Evolutionary conservation across 1,140 invertebrate genomes (phyloP), one percentile per base, ranked within the genome.

Genomic region (Calliopsis andreniformis): DNA sequence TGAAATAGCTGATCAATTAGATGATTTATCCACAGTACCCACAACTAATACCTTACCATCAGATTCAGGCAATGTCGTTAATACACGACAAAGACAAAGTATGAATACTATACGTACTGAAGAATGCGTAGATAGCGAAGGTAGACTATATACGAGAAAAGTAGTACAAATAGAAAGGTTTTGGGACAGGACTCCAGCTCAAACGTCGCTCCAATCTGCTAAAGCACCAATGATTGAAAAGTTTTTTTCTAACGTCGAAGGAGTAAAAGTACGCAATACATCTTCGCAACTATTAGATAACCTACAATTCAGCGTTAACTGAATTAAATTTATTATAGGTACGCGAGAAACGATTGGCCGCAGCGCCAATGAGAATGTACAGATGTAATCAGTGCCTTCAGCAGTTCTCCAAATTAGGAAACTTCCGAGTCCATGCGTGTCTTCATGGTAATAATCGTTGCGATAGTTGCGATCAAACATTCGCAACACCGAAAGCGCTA

Each of bases 101-200:
- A 91, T 92, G 89, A 92, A 93, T 20, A 93, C 91, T 7, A 64
- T 93, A 20, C 85, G 89, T 35, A 91, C 92, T 20, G 91, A 93
- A 79, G 90, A 93, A 59, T 92, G 92, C 39, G 85, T 92, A 4
- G 93, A 93, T 58, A 92, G 90, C 23, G 91, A 93, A 64, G 93
- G 93, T 20, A 88, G 91, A 76, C 59, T 90, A 4, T 93, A 93
- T 70, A 93, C 92, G 0, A 86, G 92, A 78, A 93, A 93, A 82
- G 89, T 94, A 5, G 93, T 93, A 0, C 92, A 93, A 89, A 93
- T 93, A 64, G 93, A 93, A 70, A 92, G 91, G 84, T 93, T 93
- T 80, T 93, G 93, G 93, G 89, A 93, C 63, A 78, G 86, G 72
- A 77, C 66, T 69, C 72, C 63, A 12, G 69, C 66, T 56, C 81